Conservation (phyloP, 2,113 vertebrate species). For the Siniperca chuatsi region DNA sequence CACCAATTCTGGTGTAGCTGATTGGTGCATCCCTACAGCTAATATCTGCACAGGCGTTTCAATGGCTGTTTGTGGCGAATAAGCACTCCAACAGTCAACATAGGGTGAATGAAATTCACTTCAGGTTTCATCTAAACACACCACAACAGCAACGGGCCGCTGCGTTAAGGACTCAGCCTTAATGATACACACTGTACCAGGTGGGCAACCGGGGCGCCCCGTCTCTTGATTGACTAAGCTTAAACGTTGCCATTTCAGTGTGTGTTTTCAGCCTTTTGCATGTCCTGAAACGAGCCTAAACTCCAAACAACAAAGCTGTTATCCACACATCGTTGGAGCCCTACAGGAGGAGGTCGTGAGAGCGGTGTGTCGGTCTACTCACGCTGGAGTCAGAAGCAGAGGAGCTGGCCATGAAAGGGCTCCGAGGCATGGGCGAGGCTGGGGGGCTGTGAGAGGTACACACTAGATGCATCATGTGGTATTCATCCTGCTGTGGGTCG, state of each 20-base stretch:
- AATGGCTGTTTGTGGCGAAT: too few species aligned
- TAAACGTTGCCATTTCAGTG: background rate
- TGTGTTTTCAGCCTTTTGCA: background rate
- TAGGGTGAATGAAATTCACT: too few species aligned
- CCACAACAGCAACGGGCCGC: too few species aligned
- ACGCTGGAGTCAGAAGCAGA: slow-evolving; percentile 64
- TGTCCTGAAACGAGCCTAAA: background rate
- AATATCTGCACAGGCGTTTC: too few species aligned
- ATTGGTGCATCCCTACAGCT: too few species aligned
- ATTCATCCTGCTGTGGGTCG: slow-evolving; percentile 82
- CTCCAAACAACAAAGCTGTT: background rate
- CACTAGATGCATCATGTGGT: slow-evolving; percentile 87
- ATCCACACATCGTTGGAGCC: background rate
- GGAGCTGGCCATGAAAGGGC: slow-evolving; percentile 24
- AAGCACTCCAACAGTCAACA: too few species aligned
- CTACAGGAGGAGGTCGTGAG: background rate
- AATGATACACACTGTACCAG: too few species aligned
- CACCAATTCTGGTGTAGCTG: too few species aligned
- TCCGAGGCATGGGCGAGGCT: slow-evolving; percentile 73
- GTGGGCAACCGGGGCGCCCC: too few species aligned
- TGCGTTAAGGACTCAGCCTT: too few species aligned
- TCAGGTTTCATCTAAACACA: too few species aligned
- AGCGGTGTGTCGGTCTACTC: slow-evolving; percentile 49
- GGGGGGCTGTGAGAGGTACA: slow-evolving; percentile 81
- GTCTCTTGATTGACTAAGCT: background rate